A percentile compares a stretch with the other conserved stretches of the same genome.
phyloP scores from a whole-genome alignment of 2,797 vertebrate species.

The Rhinichthys osculus region DNA sequence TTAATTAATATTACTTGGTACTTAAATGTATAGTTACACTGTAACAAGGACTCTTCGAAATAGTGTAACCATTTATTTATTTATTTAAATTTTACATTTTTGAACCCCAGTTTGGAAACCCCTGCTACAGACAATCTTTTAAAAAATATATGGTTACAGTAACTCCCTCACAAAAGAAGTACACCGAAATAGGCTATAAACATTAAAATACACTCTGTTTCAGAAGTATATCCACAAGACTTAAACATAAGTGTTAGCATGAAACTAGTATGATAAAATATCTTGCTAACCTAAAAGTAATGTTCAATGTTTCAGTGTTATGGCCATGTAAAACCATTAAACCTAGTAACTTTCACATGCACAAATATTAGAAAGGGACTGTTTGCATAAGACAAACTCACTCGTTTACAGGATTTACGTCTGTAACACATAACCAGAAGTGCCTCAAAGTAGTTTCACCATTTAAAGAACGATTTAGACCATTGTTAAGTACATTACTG shows the following conservation, averaged over 20 bases:
- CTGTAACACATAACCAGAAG: background rate
- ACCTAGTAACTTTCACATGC: background rate
- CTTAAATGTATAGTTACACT: background rate
- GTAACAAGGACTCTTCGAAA: background rate
- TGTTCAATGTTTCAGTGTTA: background rate
- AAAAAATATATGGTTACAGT: background rate
- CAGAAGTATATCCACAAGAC: background rate
- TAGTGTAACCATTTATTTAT: background rate
- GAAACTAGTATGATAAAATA: background rate
- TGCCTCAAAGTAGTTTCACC: slow-evolving; percentile 5
- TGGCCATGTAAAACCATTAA: background rate
- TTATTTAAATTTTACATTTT: background rate
- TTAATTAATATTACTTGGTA: background rate
- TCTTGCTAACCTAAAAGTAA: background rate
- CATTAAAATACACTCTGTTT: background rate
- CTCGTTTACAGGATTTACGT: background rate
- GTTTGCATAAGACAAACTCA: background rate
- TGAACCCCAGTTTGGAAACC: background rate
- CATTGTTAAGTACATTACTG: background rate
- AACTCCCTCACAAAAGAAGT: background rate
- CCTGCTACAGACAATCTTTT: background rate
- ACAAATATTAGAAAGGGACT: background rate
- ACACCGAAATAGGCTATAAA: background rate
- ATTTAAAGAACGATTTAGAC: background rate
- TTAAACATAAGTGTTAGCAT: background rate